Percentiles rank a stretch among this genome's conserved stretches.
Evolutionary conservation across 2,113 vertebrate species (phyloP).

Genomic region (Theristicus caerulescens): DNA sequence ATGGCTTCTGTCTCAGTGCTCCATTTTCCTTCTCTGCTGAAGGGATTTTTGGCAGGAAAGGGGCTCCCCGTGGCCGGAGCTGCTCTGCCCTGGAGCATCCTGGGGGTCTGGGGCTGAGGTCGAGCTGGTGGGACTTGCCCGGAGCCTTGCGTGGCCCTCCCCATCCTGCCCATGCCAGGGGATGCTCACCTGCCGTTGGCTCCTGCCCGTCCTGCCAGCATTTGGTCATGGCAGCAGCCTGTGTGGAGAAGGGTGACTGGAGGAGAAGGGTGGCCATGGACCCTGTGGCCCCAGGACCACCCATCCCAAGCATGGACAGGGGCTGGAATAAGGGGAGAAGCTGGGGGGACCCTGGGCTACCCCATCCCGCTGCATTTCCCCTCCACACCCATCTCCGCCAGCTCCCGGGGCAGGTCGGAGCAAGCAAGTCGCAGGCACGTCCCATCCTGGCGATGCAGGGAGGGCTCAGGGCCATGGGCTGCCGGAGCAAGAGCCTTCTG

Average conservation of each 20-base stretch:
- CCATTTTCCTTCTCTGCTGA: not conserved
- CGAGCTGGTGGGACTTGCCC: not conserved
- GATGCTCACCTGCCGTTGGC: not conserved
- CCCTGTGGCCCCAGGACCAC: not conserved
- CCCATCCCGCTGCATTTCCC: not conserved
- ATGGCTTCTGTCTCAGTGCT: not conserved
- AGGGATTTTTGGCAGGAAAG: not conserved
- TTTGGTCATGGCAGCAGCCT: not conserved
- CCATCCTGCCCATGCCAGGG: not conserved
- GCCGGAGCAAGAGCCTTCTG: accelerated
- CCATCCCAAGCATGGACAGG: not conserved
- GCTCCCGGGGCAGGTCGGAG: not conserved
- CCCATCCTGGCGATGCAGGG: not conserved
- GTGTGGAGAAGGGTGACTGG: not conserved
- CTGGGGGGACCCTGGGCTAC: not conserved
- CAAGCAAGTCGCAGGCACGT: not conserved
- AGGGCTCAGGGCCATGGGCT: not conserved
- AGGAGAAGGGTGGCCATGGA: accelerated
- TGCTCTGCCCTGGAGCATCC: not conserved
- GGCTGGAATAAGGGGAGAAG: not conserved
- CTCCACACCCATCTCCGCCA: not conserved
- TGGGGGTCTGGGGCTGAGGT: not conserved
- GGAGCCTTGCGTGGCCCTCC: not conserved
- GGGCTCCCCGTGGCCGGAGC: not conserved
- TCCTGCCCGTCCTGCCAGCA: not conserved